Conservation (phyloP, 2,888 invertebrate genomes). For the Drymonia ruficornis region DNA sequence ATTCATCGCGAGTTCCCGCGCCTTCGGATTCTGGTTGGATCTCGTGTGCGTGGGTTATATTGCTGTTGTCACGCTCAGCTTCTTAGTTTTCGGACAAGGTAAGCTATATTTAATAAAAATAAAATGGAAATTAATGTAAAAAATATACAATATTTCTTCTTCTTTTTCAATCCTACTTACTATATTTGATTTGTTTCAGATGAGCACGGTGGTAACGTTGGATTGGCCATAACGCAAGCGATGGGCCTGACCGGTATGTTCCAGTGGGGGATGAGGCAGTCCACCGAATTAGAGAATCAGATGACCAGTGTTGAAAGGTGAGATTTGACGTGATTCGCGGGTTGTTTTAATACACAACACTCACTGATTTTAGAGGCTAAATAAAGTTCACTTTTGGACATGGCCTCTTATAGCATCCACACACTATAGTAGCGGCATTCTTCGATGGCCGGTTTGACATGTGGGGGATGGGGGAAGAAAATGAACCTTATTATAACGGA, state of each 20-base stretch:
- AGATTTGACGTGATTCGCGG: not conserved
- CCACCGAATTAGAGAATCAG: conserved; percentile 94
- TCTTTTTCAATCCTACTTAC: too few relatives aligned
- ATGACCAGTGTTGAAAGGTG: conserved; percentile 96
- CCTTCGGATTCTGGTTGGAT: conserved; percentile 97
- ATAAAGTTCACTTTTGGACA: too few relatives aligned
- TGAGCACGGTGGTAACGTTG: conserved; percentile 89
- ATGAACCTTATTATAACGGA: too few relatives aligned
- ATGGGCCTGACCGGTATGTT: conserved; percentile 91
- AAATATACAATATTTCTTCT: not conserved
- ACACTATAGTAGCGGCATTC: too few relatives aligned
- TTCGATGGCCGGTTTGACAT: too few relatives aligned
- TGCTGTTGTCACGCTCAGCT: conserved; percentile 92
- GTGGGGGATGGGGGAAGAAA: too few relatives aligned
- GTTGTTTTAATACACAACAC: not conserved
- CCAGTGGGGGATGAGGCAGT: conserved; percentile 97
- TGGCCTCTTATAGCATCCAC: too few relatives aligned
- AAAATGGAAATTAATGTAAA: not conserved
- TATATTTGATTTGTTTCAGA: conserved; percentile 48
- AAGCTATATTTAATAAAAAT: conserved; percentile 8
- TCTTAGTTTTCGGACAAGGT: conserved; percentile 88
- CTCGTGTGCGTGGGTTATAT: conserved; percentile 95
- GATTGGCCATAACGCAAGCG: conserved; percentile 92
- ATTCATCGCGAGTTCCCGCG: conserved; percentile 94
- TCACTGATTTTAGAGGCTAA: too few relatives aligned